Base-by-base conservation (phyloP, 2,797 vertebrate species). In the Chlorospingus flavigularis region DNA sequence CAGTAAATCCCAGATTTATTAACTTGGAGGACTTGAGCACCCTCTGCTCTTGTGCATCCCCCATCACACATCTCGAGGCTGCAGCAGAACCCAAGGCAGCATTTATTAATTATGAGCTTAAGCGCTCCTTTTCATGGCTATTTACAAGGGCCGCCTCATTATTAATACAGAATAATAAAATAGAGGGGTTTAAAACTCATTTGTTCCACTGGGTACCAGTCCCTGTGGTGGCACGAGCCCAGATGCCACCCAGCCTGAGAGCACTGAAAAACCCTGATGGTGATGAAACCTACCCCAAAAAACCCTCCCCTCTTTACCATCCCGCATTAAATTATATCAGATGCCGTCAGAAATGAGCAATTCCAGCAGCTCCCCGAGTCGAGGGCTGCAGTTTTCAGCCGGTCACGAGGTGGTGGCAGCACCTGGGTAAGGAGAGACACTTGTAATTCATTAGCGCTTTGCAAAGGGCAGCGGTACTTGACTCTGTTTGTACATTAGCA, bases 101-200 rank as follows among this genome's bases (percentile, higher is more conserved):
- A 3, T 73, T 95, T 96, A 95, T 97, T 94, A 97, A 97, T 97
- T 96, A 97, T 7, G 31, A 90, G 95, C 93, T 95, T 93, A 95
- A 96, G 85, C 31, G 4, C 89, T 95, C 90, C 73, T 77, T 88
- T 97, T 95, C 96, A 89, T 88, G 92, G 95, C 87, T 95, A 94
- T 97, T 97, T 95, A 96, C 91, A 37, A 78, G 91, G 90, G 67
- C 91, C 48, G 90, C 92, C 94, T 95, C 89, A 6, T 96, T 94
- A 89, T 91, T 97, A 97, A 94, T 73, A 76, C 58, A 53, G 86
- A 96, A 77, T 86, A 95, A 95, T 96, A 95, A 97, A 95, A 45
- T 0, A 68, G 73, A 67, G 57, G 43, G 6, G 48, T 95, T 97
- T 92, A 96, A 94, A 96, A 90, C 94, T 81, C 93, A 91, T 97